phyloP scores from a whole-genome alignment of 2,888 invertebrate species.

The Syrphus vitripennis region DNA sequence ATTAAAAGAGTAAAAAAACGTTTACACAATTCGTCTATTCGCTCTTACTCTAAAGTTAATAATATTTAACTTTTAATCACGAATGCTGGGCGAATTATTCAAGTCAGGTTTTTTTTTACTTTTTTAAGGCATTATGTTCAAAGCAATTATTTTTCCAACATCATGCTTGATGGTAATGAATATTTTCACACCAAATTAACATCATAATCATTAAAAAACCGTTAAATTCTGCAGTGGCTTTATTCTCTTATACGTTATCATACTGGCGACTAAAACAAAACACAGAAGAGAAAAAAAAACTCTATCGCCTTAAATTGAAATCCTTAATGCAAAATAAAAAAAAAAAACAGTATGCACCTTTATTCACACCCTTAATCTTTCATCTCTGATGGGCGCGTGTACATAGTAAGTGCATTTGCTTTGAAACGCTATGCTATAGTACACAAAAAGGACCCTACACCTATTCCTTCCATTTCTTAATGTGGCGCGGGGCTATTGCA shows the following conservation, averaged over 20 bases:
- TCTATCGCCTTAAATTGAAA: conserved; percentile 34
- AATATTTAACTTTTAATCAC: no score
- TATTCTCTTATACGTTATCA: neutral
- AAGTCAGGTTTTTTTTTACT: neutral
- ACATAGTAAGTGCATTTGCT: conserved; percentile 55
- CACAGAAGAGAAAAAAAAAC: neutral
- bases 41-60: no score
- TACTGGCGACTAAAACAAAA: neutral
- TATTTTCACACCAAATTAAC: conserved; percentile 9
- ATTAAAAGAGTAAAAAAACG: no score
- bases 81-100: neutral
- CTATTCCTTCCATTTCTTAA: neutral
- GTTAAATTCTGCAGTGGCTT: neutral
- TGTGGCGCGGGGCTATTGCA: conserved; percentile 20
- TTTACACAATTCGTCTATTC: no score
- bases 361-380: conserved; percentile 55
- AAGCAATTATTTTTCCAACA: neutral
- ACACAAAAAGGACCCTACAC: conserved; percentile 18
- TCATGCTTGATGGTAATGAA: neutral
- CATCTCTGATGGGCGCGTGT: conserved; percentile 39
- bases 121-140: neutral
- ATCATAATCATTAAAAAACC: conserved; percentile 4
- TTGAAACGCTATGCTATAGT: neutral
- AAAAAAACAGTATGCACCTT: conserved; percentile 31
- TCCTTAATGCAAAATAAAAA: conserved; percentile 25